Evolutionary conservation across 2,113 vertebrate species (phyloP).

Genomic region (Daboia siamensis): DNA sequence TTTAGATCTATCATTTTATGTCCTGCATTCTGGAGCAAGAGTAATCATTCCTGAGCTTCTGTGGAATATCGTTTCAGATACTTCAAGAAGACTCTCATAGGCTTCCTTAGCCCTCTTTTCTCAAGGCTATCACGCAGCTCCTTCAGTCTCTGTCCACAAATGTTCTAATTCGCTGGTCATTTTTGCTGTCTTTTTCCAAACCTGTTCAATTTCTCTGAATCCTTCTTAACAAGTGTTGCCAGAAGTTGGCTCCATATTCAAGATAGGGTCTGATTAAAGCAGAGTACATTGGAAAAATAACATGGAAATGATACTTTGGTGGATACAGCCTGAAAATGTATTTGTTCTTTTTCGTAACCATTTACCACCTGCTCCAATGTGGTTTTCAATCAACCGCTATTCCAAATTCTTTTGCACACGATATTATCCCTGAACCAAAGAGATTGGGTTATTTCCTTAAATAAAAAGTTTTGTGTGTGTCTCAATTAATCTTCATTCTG

Average conservation of each 20-base stretch:
- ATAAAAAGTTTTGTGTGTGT: background rate
- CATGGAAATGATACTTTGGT: background rate
- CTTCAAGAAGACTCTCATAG: background rate
- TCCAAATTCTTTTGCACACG: background rate
- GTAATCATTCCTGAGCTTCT: no score
- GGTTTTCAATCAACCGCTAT: background rate
- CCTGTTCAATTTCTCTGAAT: background rate
- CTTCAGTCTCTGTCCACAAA: background rate
- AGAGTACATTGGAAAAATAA: background rate
- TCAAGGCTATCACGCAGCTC: background rate
- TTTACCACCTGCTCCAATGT: rapidly evolving
- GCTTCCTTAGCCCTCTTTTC: background rate
- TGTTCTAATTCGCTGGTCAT: background rate
- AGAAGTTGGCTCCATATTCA: background rate
- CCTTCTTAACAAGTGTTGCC: background rate
- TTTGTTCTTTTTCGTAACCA: background rate
- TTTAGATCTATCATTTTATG: no score
- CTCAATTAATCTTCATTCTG: background rate
- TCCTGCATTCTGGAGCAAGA: no score
- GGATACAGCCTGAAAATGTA: background rate
- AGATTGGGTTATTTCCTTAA: background rate
- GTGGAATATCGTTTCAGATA: background rate
- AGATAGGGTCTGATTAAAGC: background rate
- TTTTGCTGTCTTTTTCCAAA: background rate
- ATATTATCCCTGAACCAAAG: background rate